phyloP scores from a whole-genome alignment of 1,140 invertebrate genomes.

The Metopolophium dirhodum region DNA sequence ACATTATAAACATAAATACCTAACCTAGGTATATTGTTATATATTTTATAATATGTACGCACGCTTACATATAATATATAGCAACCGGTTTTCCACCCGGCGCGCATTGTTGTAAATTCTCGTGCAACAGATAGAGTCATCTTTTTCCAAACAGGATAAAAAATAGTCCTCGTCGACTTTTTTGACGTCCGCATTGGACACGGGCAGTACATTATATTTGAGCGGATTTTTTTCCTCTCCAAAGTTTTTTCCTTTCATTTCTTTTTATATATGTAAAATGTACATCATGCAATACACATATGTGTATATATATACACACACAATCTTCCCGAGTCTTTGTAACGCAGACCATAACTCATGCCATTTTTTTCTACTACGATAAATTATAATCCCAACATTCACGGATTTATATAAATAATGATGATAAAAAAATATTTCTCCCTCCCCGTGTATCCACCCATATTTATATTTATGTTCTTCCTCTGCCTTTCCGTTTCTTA shows the following conservation, averaged over 20 bases:
- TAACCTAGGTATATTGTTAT: background rate
- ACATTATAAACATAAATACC: background rate
- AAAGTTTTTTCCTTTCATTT: slow-evolving; percentile 24
- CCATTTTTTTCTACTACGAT: slow-evolving; percentile 43
- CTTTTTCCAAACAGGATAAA: slow-evolving; percentile 17
- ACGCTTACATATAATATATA: background rate
- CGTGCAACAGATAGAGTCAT: slow-evolving; percentile 36
- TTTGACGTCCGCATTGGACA: slow-evolving; percentile 40
- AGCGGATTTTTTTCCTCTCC: slow-evolving; percentile 36
- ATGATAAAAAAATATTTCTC: slow-evolving; percentile 2
- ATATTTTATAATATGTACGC: background rate
- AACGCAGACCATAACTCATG: slow-evolving; percentile 45
- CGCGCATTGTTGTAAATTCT: slow-evolving; percentile 37
- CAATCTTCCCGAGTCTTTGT: slow-evolving; percentile 30
- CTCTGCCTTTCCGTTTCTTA: background rate
- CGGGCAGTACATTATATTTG: slow-evolving; percentile 37
- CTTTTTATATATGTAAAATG: background rate
- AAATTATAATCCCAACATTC: slow-evolving; percentile 41
- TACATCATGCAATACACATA: background rate
- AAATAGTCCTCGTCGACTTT: slow-evolving; percentile 37
- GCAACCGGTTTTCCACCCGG: slow-evolving; percentile 34
- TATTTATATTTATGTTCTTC: slow-evolving; percentile 19
- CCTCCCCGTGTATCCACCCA: background rate
- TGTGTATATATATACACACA: background rate
- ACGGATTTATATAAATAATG: slow-evolving; percentile 49